Base-by-base conservation (phyloP, 2,888 invertebrate genomes). In the Gasteruption jaculator region DNA sequence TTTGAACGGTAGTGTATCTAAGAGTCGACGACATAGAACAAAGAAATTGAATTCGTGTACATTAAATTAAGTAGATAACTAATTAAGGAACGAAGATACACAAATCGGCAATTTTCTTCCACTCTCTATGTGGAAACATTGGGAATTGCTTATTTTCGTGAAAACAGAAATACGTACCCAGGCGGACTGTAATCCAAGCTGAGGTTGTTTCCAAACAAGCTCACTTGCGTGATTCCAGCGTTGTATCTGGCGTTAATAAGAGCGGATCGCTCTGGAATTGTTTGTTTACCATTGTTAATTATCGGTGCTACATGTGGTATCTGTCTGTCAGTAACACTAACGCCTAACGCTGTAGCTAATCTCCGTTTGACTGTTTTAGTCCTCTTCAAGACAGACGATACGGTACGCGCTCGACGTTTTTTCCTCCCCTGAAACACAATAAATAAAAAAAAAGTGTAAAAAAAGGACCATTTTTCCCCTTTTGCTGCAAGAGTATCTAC, bases 191-290 rank as follows among this genome's bases (percentile, higher is more conserved):
- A 86, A 50, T 87, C 84, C 37, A 91, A 73, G 48, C 82, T 79
- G 58, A 86, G 76, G 33, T 76, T 73, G 50, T 74, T 71, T 7
- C 87, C 88, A 60, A 86, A 84, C 21, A 90, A 68, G 50, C 80
- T 76, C 35, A 85, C 71, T 16, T 74, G 73, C 5, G 78, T 67
- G 33, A 80, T 76, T 8, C 77, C 77, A 18, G 76, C 74, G 45
- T 65, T 68, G 40, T 65, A 56, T 52, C 64, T 55, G n/a, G 60
- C 38, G 15, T 35, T 49, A 14, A 30, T 47, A 10, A 68, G 33
- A 3, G 31, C n/a, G 6, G 52, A 46, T 36, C 45, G 56, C 4
- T 59, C 50, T 6, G 49, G 24, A 7, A 48, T 11, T 14, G 52
- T 34, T 21, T 29, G 22, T 2, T 43, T 42, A 7, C 36, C 43